Conservation (phyloP, 2,113 vertebrate genomes). For the Epinephelus fuscoguttatus region DNA sequence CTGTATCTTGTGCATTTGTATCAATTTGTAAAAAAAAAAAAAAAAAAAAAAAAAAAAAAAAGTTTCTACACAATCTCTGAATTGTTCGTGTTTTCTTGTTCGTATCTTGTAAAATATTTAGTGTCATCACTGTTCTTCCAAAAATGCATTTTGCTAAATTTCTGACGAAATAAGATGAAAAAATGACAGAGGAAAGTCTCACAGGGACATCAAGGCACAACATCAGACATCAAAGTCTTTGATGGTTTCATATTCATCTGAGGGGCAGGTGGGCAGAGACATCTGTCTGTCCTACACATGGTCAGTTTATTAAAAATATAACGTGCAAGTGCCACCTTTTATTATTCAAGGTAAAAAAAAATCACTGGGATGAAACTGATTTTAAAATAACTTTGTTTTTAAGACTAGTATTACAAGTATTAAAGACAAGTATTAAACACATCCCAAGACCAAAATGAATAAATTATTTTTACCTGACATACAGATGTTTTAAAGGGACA, state of each 20-base stretch:
- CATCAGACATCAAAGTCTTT: constrained; percentile 3
- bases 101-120: not conserved
- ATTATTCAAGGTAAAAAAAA: too few species aligned
- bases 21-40: constrained; percentile 68
- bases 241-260: constrained; percentile 10
- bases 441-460: constrained; percentile 8
- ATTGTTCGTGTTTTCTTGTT: constrained; percentile 21
- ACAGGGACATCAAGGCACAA: not conserved
- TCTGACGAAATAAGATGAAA: not conserved
- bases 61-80: constrained; percentile 58
- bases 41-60: constrained; percentile 33
- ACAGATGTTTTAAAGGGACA: too few species aligned
- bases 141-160: constrained; percentile 15
- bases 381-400: too few species aligned
- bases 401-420: too few species aligned
- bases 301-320: constrained; percentile 18
- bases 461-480: not conserved
- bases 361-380: too few species aligned
- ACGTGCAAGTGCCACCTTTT: too few species aligned
- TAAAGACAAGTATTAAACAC: too few species aligned
- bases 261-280: not conserved
- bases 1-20: constrained; percentile 71
- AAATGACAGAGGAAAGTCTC: not conserved
- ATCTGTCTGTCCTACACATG: constrained; percentile 23
- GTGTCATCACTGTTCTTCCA: constrained; percentile 14